Conservation (phyloP, 2,888 invertebrate species). For the Cybosia mesomella region DNA sequence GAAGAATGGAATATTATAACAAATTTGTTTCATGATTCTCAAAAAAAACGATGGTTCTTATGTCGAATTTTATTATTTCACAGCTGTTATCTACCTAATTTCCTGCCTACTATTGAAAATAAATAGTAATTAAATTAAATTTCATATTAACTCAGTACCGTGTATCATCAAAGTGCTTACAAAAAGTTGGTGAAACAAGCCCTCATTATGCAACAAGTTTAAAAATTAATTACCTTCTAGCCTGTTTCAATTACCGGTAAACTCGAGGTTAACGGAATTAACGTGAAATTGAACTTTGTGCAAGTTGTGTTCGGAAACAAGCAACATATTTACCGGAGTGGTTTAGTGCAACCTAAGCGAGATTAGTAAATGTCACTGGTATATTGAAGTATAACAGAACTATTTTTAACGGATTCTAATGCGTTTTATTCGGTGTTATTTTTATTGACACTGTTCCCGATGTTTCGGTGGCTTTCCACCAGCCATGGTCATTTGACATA, state of each 20-base stretch:
- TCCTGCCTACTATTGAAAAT: neutral
- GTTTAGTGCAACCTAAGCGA: constrained; percentile 24
- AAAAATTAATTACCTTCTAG: constrained; percentile 59
- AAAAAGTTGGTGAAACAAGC: constrained; percentile 42
- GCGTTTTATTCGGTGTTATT: too few relatives aligned
- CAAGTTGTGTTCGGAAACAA: constrained; percentile 39
- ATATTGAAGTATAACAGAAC: too few relatives aligned
- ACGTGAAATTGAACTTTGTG: constrained; percentile 58
- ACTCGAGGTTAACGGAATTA: constrained; percentile 60
- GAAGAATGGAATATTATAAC: too few relatives aligned
- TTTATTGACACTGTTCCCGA: too few relatives aligned
- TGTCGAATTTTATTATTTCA: neutral
- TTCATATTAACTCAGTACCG: constrained; percentile 21
- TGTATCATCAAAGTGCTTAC: constrained; percentile 27
- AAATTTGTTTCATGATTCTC: too few relatives aligned
- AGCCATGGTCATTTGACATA: neutral
- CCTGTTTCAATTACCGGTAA: constrained; percentile 65
- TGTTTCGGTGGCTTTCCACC: neutral
- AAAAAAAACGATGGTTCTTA: neutral
- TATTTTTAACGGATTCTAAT: too few relatives aligned
- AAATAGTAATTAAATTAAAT: neutral
- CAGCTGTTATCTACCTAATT: neutral
- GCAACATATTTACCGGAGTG: constrained; percentile 39
- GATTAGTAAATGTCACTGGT: too few relatives aligned
- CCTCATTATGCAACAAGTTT: constrained; percentile 42